Conservation (phyloP, 2,888 invertebrate species). For the Cremastinae sp. region DNA sequence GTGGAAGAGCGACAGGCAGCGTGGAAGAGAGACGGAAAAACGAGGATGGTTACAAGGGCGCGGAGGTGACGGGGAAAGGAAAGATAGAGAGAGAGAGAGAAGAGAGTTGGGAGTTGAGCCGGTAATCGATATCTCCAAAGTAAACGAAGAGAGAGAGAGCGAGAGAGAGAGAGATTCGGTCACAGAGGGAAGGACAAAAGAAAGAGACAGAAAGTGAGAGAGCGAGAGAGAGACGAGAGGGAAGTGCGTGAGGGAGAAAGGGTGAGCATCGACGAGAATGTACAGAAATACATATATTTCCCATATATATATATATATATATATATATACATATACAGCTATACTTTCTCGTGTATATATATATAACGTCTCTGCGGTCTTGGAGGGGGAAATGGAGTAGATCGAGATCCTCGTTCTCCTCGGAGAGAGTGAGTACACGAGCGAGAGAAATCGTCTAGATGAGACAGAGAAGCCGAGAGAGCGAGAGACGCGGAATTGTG, state of each 20-base stretch:
- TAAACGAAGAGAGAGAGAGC: constrained; percentile 76
- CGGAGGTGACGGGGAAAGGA: constrained; percentile 65
- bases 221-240: constrained; percentile 52
- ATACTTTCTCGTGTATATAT: neutral
- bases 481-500: constrained; percentile 42
- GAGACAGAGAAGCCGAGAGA: constrained; percentile 43
- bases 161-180: constrained; percentile 48
- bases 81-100: constrained; percentile 66
- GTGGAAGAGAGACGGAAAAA: constrained; percentile 30
- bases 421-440: constrained; percentile 47
- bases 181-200: constrained; percentile 30
- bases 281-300: constrained; percentile 11
- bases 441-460: constrained; percentile 35
- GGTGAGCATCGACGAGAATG: constrained; percentile 48
- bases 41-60: constrained; percentile 50
- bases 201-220: constrained; percentile 38
- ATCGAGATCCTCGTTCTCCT: constrained; percentile 27
- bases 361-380: too few relatives aligned
- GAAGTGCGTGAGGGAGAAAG: too few relatives aligned
- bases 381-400: constrained; percentile 46
- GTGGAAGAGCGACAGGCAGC: constrained; percentile 55
- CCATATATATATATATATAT: constrained; percentile 1
- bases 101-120: constrained; percentile 76
- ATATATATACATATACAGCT: neutral
- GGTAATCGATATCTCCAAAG: constrained; percentile 79